Conservation (phyloP, 2,113 vertebrate genomes). For the Chaetodon auriga region DNA sequence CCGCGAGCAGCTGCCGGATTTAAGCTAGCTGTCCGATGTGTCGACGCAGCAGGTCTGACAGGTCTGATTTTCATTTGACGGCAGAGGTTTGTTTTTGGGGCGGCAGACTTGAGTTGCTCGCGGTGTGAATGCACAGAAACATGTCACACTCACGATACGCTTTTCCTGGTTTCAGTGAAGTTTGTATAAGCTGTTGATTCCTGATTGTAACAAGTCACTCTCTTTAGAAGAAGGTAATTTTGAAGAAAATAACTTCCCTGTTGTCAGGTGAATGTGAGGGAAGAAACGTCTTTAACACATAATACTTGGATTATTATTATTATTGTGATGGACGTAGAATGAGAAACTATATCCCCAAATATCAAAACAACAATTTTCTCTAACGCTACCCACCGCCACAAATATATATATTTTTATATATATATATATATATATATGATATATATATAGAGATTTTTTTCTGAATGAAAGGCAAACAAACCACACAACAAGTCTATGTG, state of each 20-base stretch:
- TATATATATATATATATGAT: slow-evolving; percentile 68
- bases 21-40: not conserved
- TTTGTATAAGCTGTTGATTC: slow-evolving; percentile 16
- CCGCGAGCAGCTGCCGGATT: slow-evolving; percentile 18
- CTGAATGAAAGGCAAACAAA: slow-evolving; percentile 79
- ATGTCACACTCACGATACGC: slow-evolving; percentile 1
- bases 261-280: slow-evolving; percentile 5
- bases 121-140: slow-evolving; percentile 40
- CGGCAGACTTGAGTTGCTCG: slow-evolving; percentile 2
- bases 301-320: slow-evolving; percentile 27
- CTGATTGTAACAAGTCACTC: slow-evolving; percentile 48
- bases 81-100: too few species aligned
- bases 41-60: not conserved
- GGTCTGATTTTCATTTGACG: too few species aligned
- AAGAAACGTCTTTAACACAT: slow-evolving; percentile 29
- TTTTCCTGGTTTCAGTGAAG: slow-evolving; percentile 19
- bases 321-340: slow-evolving; percentile 52
- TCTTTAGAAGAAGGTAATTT: slow-evolving; percentile 13
- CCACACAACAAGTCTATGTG: slow-evolving; percentile 74
- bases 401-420: slow-evolving; percentile 70
- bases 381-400: slow-evolving; percentile 83
- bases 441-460: slow-evolving; percentile 66
- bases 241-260: slow-evolving; percentile 5
- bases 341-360: slow-evolving; percentile 67
- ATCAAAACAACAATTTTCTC: slow-evolving; percentile 76